A percentile compares a stretch with the other conserved stretches of the same genome.
These are phyloP conservation scores for Paracyprichromis sp. DNA, from an alignment of 2,113 vertebrate genomes.

Conservation along the genomic window DNA sequence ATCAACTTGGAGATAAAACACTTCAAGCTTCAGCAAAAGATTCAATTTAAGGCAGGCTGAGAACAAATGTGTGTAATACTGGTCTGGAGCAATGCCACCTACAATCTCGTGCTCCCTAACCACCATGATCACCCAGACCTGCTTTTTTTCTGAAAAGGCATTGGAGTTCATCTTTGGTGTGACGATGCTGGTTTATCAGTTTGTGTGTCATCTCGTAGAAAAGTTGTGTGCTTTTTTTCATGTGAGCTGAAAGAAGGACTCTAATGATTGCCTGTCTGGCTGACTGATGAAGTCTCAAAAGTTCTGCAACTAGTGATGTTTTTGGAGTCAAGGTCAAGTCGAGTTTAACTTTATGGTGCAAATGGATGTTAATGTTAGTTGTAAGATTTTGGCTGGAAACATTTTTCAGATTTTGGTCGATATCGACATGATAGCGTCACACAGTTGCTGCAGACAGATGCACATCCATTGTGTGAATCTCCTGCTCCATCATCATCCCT, in stretches of 20 bases:
- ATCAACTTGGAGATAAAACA: conserved; percentile 25
- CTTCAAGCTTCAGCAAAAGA: not conserved
- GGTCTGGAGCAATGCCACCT: not conserved
- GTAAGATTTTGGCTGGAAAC: not conserved
- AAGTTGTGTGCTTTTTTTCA: not conserved
- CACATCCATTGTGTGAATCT: not conserved
- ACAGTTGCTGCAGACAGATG: not conserved
- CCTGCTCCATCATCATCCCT: not conserved
- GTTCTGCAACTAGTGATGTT: not conserved
- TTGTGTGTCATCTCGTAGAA: not conserved
- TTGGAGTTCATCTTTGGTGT: not conserved
- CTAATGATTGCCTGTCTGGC: not conserved
- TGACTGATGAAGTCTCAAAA: not conserved
- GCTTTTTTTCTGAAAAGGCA: not conserved
- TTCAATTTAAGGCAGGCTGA: not conserved
- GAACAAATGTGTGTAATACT: conserved; percentile 9
- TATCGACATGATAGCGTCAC: not conserved
- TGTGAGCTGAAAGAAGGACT: not conserved
- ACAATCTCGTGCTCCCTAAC: not conserved
- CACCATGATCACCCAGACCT: not conserved
- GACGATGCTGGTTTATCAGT: not conserved
- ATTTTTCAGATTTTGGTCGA: not conserved
- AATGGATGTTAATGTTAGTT: not conserved
- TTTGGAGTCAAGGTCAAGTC: not conserved
- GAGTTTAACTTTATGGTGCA: not conserved